Evolutionary conservation across 2,888 invertebrate genomes (phyloP).

Genomic region (Drosophila ustulata): DNA sequence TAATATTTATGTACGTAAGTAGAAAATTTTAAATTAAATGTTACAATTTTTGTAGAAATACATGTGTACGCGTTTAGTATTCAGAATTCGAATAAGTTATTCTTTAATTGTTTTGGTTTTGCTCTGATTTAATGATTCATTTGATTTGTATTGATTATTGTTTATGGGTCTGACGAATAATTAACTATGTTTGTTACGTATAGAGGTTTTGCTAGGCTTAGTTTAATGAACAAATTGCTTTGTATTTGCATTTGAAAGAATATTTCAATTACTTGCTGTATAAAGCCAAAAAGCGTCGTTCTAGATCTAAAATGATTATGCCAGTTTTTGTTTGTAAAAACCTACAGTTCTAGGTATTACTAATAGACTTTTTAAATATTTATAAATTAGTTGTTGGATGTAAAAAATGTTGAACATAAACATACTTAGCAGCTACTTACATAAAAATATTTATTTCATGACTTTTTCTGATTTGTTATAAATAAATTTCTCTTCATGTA

Average conservation of each 20-base stretch:
- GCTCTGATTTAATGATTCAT: conserved; percentile 15
- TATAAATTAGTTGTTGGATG: conserved; percentile 63
- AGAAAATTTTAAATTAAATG: conserved; percentile 43
- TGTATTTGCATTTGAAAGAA: conserved; percentile 35
- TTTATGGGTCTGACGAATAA: conserved; percentile 31
- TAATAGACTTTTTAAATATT: conserved; percentile 29
- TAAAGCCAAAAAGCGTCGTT: conserved; percentile 66
- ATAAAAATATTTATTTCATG: conserved; percentile 42
- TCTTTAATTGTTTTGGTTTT: conserved; percentile 33
- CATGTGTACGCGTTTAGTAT: conserved; percentile 18
- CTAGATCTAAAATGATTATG: conserved; percentile 69
- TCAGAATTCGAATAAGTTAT: conserved; percentile 45
- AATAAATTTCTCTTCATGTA: conserved; percentile 45
- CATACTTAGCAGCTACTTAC: conserved; percentile 53
- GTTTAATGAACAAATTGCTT: conserved; percentile 67
- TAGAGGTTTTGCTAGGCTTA: conserved; percentile 35
- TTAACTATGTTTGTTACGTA: conserved; percentile 74
- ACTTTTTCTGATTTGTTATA: conserved; percentile 51
- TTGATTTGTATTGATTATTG: conserved; percentile 25
- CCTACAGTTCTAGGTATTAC: conserved; percentile 26
- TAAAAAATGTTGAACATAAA: conserved; percentile 64
- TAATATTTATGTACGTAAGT: conserved; percentile 35
- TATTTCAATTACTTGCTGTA: conserved; percentile 38
- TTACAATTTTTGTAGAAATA: conserved; percentile 26
- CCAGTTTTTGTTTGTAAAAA: conserved; percentile 34